Conservation (phyloP, 2,888 invertebrate genomes). For the Meiosimyza platycephala region DNA sequence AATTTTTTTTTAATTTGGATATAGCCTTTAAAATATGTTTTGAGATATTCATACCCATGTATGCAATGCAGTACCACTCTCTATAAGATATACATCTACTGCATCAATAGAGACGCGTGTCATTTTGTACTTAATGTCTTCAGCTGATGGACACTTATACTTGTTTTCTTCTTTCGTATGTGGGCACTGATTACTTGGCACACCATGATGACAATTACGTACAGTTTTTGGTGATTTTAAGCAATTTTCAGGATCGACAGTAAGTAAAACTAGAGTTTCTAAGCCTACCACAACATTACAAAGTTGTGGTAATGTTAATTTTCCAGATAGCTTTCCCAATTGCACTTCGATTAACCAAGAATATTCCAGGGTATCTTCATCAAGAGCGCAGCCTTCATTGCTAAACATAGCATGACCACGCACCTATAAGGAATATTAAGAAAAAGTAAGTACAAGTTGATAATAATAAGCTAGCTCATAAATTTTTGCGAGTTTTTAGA, state of each 20-base stretch:
- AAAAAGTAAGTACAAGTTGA: neutral
- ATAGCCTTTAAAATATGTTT: neutral
- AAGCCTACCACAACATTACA: slow-evolving; percentile 88
- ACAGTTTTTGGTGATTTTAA: slow-evolving; percentile 84
- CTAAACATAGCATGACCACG: slow-evolving; percentile 98
- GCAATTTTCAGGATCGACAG: slow-evolving; percentile 90
- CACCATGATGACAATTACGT: slow-evolving; percentile 83
- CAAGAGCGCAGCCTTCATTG: slow-evolving; percentile 86
- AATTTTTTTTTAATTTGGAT: slow-evolving; percentile 3
- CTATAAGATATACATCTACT: slow-evolving; percentile 90
- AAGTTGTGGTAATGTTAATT: slow-evolving; percentile 88
- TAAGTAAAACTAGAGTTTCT: slow-evolving; percentile 87
- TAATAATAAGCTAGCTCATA: neutral
- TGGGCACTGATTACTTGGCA: slow-evolving; percentile 76
- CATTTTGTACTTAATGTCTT: slow-evolving; percentile 94
- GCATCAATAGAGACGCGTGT: slow-evolving; percentile 89
- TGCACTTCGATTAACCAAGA: slow-evolving; percentile 97
- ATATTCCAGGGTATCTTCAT: slow-evolving; percentile 96
- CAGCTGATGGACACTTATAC: slow-evolving; percentile 82
- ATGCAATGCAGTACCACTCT: slow-evolving; percentile 87
- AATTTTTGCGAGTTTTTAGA: neutral
- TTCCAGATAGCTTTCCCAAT: slow-evolving; percentile 91
- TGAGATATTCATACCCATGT: slow-evolving; percentile 73
- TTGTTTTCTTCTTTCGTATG: slow-evolving; percentile 77
- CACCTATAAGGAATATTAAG: slow-evolving; percentile 69